Evolutionary conservation across 2,797 vertebrate genomes (phyloP).

Genomic region (Ciconia nigra): DNA sequence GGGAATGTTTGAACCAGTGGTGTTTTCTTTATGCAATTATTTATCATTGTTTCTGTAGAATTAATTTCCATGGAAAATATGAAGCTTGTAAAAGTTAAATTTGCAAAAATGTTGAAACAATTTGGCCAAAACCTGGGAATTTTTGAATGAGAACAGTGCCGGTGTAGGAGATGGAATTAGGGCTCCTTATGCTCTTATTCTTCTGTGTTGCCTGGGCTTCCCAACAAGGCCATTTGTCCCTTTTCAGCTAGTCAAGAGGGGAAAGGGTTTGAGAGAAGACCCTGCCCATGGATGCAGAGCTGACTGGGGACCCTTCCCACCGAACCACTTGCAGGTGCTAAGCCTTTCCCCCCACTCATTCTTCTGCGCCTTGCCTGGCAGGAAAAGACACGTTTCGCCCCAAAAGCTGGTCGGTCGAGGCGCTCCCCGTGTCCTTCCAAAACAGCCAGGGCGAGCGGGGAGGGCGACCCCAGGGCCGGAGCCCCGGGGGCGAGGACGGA

Average conservation of each 20-base stretch:
- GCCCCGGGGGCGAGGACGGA: too few relatives aligned
- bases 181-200: background rate
- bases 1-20: background rate
- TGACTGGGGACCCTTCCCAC: too few relatives aligned
- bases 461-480: fast-evolving
- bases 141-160: background rate
- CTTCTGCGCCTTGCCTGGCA: fast-evolving
- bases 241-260: too few relatives aligned
- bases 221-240: fast-evolving
- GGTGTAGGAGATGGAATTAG: background rate
- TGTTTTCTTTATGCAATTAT: background rate
- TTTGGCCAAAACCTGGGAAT: background rate
- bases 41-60: background rate
- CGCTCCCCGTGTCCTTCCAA: fast-evolving
- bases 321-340: fast-evolving
- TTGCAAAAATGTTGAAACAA: background rate
- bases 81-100: background rate
- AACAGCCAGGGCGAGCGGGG: fast-evolving
- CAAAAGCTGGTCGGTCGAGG: background rate
- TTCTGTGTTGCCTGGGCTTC: too few relatives aligned
- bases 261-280: background rate
- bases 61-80: background rate
- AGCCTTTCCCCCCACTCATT: fast-evolving
- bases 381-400: fast-evolving
- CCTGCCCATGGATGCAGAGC: fast-evolving